Evolutionary conservation across 1,140 invertebrate species (phyloP), one percentile per base, ranked within the genome.

Genomic region (Tetramorium alpestre): DNA sequence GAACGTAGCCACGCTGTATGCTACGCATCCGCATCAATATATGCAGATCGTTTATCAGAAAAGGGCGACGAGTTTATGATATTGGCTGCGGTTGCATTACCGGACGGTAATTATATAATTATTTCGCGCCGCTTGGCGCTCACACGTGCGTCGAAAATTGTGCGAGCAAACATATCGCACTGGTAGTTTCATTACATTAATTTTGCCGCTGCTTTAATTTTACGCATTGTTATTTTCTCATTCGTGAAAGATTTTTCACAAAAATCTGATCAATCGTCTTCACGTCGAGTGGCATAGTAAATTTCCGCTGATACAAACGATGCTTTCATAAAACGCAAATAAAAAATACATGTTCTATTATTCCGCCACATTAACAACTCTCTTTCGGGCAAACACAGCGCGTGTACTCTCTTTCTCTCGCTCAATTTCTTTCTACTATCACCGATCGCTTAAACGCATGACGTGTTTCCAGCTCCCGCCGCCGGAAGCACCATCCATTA

Each of bases 401-500:
- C 54, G 7, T 41, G 44, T 49, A 72, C 67, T 22, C 69, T 89
- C 67, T 18, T 54, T 89, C 88, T 89, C 76, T 85, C 84, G 62
- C 88, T 89, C 86, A 65, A 89, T 88, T 69, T 77, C 65, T 75
- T 49, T 54, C 60, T 33, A 4, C 47, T 60, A 49, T 64, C 58
- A 80, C 77, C 85, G 88, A 90, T 90, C 89, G 89, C 82, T 90
- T 89, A 65, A 69, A 47, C 86, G 88, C 60, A 88, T 90, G 88
- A 90, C 89, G 89, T 90, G 89, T 90, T 89, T 75, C 88, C 69
- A 77, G 67, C 89, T 72, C 70, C 86, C 75, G 62, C 67, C 28
- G 75, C 81, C 69, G 78, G 84, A 85, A 89, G 90, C 80, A 88
- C 87, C 91, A 92, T 93, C 92, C 93, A 93, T 93, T 93, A 93